These are phyloP conservation scores for Sesamia nonagrioides DNA, from an alignment of 1,140 invertebrate genomes.

Conservation along the genomic window DNA sequence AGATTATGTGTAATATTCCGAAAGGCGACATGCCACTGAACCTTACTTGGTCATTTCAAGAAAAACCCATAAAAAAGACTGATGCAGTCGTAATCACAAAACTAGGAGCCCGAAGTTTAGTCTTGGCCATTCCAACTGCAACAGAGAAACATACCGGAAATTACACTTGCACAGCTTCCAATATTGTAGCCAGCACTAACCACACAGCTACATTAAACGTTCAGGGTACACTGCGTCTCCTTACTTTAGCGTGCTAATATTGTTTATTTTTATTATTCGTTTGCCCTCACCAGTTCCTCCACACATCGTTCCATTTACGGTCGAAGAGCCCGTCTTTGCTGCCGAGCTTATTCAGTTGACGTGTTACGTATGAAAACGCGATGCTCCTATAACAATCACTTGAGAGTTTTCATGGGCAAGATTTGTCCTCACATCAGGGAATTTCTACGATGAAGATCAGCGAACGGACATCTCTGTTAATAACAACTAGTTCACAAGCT, in stretches of 20 bases:
- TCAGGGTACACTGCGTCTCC: slow-evolving; percentile 88
- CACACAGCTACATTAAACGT: slow-evolving; percentile 91
- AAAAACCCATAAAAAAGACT: slow-evolving; percentile 84
- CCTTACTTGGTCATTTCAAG: slow-evolving; percentile 89
- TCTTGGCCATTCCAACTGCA: slow-evolving; percentile 93
- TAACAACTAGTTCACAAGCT: slow-evolving; percentile 90
- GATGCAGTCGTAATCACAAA: slow-evolving; percentile 87
- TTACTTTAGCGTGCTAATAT: slow-evolving; percentile 59
- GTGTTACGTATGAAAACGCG: slow-evolving; percentile 93
- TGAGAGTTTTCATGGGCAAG: slow-evolving; percentile 92
- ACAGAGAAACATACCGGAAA: slow-evolving; percentile 92
- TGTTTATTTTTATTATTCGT: slow-evolving; percentile 69
- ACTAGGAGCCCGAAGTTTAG: slow-evolving; percentile 91
- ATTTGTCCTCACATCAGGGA: slow-evolving; percentile 85
- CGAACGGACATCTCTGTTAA: slow-evolving; percentile 89
- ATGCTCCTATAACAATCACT: slow-evolving; percentile 91
- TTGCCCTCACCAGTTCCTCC: slow-evolving; percentile 89
- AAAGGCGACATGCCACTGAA: slow-evolving; percentile 91
- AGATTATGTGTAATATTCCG: slow-evolving; percentile 90
- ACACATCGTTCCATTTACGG: slow-evolving; percentile 91
- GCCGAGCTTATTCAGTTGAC: slow-evolving; percentile 94
- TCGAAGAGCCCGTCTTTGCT: slow-evolving; percentile 90
- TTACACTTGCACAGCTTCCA: slow-evolving; percentile 93
- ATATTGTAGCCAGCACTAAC: slow-evolving; percentile 90
- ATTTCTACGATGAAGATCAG: slow-evolving; percentile 87